These are phyloP conservation scores for Lucinisca nassula DNA, from an alignment of 2,888 invertebrate genomes.

Conservation along the genomic window DNA sequence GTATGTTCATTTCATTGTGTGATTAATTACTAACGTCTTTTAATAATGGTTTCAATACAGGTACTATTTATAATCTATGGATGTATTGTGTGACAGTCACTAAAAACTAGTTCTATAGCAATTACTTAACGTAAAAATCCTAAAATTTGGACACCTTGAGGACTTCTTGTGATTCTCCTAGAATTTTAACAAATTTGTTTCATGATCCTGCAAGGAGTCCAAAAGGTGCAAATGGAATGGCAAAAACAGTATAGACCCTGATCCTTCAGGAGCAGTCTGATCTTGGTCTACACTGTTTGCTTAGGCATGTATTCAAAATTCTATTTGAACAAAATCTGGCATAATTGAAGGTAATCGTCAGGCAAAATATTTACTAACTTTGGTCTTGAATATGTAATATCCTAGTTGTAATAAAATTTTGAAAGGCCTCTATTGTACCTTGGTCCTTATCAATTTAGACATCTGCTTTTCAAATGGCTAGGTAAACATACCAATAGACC, in stretches of 20 bases:
- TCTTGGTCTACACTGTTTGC: no score
- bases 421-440: not conserved
- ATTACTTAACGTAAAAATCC: no score
- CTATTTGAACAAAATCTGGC: not conserved
- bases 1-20: not conserved
- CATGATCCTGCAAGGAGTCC: no score
- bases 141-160: no score
- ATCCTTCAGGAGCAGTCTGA: no score
- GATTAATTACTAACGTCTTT: not conserved
- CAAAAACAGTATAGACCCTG: no score
- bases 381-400: not conserved
- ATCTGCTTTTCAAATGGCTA: not conserved
- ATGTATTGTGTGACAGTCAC: not conserved
- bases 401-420: not conserved
- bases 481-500: not conserved
- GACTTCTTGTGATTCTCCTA: no score
- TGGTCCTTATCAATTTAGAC: constrained; percentile 5
- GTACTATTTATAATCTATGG: not conserved
- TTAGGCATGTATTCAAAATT: no score
- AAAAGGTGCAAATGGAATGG: no score
- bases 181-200: no score
- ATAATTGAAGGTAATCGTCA: constrained; percentile 9
- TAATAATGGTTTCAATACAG: not conserved
- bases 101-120: not conserved
- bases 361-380: not conserved